Conservation (phyloP, 2,797 vertebrate species). For the Neopelma chrysocephalum region DNA sequence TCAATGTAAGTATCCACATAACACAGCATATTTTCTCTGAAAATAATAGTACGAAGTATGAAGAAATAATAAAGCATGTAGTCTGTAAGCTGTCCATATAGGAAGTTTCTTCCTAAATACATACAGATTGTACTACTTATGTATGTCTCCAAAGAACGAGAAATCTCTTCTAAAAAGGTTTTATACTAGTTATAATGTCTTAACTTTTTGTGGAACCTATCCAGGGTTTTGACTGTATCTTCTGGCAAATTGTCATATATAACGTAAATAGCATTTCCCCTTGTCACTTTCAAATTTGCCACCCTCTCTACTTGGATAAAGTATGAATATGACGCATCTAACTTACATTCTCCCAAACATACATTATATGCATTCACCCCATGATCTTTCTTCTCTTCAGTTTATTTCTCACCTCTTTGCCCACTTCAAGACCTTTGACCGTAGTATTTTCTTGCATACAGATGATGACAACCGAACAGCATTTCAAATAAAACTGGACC, state of each 20-base stretch:
- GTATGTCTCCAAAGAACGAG: not conserved
- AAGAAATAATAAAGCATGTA: not conserved
- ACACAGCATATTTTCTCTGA: not conserved
- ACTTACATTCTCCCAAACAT: conserved; percentile 8
- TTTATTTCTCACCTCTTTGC: not conserved
- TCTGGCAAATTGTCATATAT: not conserved
- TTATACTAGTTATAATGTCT: not conserved
- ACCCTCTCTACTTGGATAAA: not conserved
- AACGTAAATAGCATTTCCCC: not conserved
- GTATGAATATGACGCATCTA: conserved; percentile 22
- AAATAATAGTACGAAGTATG: not conserved
- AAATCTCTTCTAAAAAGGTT: not conserved
- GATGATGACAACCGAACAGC: not conserved
- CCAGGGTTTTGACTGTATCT: not conserved
- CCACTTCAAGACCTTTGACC: not conserved
- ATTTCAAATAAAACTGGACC: conserved; percentile 6
- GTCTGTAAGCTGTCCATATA: not conserved
- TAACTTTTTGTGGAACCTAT: not conserved
- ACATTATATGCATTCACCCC: not conserved
- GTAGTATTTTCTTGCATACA: not conserved
- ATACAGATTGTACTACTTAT: not conserved
- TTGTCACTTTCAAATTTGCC: not conserved
- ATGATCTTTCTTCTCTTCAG: not conserved
- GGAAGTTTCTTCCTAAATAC: not conserved
- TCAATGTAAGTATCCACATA: not conserved